Conservation (phyloP, 2,888 invertebrate genomes). For the Bembecia ichneumoniformis region DNA sequence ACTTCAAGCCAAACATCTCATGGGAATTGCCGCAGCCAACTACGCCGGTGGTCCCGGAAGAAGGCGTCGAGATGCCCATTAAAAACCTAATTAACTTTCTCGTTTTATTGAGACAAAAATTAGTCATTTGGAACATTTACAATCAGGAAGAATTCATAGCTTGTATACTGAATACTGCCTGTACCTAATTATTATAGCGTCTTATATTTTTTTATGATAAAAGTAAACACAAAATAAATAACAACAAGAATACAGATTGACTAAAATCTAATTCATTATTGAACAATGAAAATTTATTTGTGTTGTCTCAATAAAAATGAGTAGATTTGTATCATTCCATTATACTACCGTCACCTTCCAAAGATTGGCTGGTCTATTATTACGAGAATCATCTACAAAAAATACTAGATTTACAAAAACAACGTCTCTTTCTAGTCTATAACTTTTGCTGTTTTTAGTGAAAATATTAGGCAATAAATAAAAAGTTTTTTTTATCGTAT, state of each 20-base stretch:
- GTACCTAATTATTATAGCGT: too few species aligned
- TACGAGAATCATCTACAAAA: background rate
- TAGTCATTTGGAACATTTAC: background rate
- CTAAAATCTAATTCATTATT: background rate
- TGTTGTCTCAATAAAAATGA: background rate
- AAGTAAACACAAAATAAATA: too few species aligned
- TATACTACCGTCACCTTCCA: background rate
- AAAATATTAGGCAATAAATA: too few species aligned
- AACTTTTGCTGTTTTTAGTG: background rate
- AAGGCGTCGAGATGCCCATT: conserved; percentile 79
- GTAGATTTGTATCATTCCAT: background rate
- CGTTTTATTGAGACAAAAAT: background rate
- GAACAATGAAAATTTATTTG: background rate
- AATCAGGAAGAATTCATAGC: too few species aligned
- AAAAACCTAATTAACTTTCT: conserved; percentile 9
- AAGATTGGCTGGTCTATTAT: background rate
- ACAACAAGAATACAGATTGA: background rate
- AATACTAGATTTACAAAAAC: background rate
- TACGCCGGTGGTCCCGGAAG: conserved; percentile 91
- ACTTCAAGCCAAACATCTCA: conserved; percentile 91
- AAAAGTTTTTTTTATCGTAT: too few species aligned
- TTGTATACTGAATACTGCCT: too few species aligned
- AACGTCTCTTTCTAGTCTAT: background rate
- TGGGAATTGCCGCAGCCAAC: conserved; percentile 91
- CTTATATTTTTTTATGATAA: too few species aligned